These are phyloP conservation scores for Criorhina ranunculi DNA, from an alignment of 2,888 invertebrate genomes.

Conservation along the genomic window DNA sequence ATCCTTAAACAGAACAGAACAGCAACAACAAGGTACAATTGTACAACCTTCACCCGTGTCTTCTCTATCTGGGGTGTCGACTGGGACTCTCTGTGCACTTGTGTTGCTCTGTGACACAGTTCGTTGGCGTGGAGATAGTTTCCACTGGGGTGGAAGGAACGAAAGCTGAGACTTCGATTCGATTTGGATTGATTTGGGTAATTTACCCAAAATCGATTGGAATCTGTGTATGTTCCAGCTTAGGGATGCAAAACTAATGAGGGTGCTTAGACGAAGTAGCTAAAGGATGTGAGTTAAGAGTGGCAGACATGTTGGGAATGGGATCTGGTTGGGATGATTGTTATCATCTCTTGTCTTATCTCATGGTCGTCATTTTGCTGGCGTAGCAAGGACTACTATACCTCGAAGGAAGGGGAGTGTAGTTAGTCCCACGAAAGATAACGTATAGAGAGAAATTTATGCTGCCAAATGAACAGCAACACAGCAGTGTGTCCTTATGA, in stretches of 20 bases:
- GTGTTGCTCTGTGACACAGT: constrained; percentile 51
- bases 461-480: constrained; percentile 39
- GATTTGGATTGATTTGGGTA: constrained; percentile 74
- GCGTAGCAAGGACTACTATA: neutral
- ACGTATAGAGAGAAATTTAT: constrained; percentile 64
- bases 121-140: constrained; percentile 40
- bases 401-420: constrained; percentile 4
- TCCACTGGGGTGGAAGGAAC: neutral
- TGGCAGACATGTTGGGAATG: constrained; percentile 19
- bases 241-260: constrained; percentile 72
- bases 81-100: too few relatives aligned
- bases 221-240: constrained; percentile 70
- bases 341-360: constrained; percentile 40
- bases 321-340: constrained; percentile 49
- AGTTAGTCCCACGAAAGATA: constrained; percentile 53
- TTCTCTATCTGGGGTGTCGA: constrained; percentile 3
- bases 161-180: constrained; percentile 49
- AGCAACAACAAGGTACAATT: constrained; percentile 14
- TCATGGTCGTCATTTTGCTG: constrained; percentile 29
- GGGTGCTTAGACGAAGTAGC: constrained; percentile 53
- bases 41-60: constrained; percentile 47
- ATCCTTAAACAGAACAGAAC: constrained; percentile 51
- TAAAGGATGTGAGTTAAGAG: constrained; percentile 36
- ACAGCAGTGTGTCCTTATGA: constrained; percentile 6
- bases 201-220: constrained; percentile 70